Conservation (phyloP, 1,140 invertebrate species). For the Delia radicum region DNA sequence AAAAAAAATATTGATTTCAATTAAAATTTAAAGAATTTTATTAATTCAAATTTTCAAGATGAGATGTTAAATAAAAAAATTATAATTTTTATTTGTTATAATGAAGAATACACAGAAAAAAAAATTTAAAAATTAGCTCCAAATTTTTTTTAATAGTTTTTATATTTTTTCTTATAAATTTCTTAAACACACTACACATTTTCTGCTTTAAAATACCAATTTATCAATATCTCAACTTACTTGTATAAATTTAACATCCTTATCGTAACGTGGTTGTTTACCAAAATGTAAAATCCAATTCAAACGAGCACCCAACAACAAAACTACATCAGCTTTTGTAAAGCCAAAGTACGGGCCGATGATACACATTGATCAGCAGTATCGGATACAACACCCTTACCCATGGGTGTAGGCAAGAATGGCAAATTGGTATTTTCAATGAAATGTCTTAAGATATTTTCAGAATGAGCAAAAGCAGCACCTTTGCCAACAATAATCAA, state of each 20-base stretch:
- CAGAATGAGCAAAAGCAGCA: conserved; percentile 80
- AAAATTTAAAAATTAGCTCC: too few species aligned
- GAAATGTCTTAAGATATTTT: conserved; percentile 69
- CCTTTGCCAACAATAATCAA: conserved; percentile 94
- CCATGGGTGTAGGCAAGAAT: conserved; percentile 94
- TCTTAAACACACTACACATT: too few species aligned
- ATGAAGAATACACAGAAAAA: too few species aligned
- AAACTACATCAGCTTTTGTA: conserved; percentile 85
- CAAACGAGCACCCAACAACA: conserved; percentile 86
- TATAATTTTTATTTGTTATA: too few species aligned
- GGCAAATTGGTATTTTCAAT: conserved; percentile 75
- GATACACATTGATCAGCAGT: conserved; percentile 74
- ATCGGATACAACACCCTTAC: conserved; percentile 92
- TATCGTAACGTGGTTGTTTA: conserved; percentile 77
- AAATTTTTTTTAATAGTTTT: too few species aligned
- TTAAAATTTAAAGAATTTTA: too few species aligned
- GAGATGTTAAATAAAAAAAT: too few species aligned
- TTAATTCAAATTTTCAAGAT: too few species aligned
- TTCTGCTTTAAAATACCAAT: conserved; percentile 57
- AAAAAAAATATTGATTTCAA: too few species aligned
- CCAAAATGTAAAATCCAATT: conserved; percentile 99
- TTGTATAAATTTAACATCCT: conserved; percentile 88
- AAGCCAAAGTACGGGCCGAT: conserved; percentile 80
- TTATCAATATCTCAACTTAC: background rate
- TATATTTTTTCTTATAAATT: too few species aligned